These are phyloP conservation scores for Yponomeuta cagnagella DNA, from an alignment of 2,888 invertebrate species.

Conservation along the genomic window DNA sequence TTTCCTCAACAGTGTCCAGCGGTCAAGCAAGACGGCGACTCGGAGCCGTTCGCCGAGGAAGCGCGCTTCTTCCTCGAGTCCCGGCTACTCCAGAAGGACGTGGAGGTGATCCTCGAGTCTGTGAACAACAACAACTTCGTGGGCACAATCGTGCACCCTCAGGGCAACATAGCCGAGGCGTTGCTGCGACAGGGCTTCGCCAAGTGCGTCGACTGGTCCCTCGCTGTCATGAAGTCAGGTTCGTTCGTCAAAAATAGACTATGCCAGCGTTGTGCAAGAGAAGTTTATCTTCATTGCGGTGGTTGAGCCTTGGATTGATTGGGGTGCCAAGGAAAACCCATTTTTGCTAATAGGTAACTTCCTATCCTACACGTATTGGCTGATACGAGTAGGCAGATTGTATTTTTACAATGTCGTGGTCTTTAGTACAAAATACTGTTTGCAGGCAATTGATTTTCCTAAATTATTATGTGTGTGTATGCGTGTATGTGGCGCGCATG, in stretches of 20 bases:
- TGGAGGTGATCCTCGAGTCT: conserved; percentile 92
- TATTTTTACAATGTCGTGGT: too few relatives aligned
- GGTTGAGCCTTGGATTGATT: too few relatives aligned
- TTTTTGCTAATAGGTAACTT: too few relatives aligned
- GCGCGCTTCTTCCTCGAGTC: conserved; percentile 96
- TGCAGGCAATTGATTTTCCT: too few relatives aligned
- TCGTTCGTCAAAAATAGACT: conserved; percentile 17
- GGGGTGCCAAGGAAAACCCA: too few relatives aligned
- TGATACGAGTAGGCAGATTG: too few relatives aligned
- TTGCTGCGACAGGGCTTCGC: conserved; percentile 94
- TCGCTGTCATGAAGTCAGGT: conserved; percentile 68
- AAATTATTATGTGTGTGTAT: too few relatives aligned
- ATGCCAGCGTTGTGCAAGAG: too few relatives aligned
- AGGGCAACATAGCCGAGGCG: conserved; percentile 94
- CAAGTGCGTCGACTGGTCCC: conserved; percentile 80
- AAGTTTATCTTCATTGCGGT: too few relatives aligned
- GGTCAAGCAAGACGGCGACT: conserved; percentile 83
- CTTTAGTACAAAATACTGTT: too few relatives aligned
- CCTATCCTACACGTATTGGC: too few relatives aligned
- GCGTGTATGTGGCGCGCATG: too few relatives aligned
- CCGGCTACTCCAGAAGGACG: conserved; percentile 91
- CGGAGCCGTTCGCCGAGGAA: conserved; percentile 87
- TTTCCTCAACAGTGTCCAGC: conserved; percentile 78
- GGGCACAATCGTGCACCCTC: conserved; percentile 94
- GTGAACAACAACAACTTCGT: conserved; percentile 95